Conservation (phyloP, 1,140 invertebrate genomes). For the Mycetomoellerius zeteki region DNA sequence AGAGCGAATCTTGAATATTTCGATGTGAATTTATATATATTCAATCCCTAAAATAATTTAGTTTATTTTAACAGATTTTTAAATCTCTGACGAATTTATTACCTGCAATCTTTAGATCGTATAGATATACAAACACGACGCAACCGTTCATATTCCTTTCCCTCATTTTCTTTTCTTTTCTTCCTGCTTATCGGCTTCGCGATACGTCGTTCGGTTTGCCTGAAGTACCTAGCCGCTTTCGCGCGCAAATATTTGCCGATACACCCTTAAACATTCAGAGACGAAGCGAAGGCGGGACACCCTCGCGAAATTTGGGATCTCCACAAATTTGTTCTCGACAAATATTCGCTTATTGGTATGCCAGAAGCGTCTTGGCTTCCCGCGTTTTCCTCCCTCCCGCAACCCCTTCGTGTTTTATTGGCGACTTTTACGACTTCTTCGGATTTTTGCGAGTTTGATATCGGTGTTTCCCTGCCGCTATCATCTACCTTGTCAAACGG, state of each 20-base stretch:
- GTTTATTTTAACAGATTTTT: neutral
- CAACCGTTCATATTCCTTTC: neutral
- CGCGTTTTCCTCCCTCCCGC: neutral
- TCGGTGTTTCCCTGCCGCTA: constrained; percentile 33
- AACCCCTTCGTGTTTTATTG: constrained; percentile 42
- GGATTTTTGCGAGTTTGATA: constrained; percentile 30
- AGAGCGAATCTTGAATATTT: no score
- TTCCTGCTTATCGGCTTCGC: constrained; percentile 25
- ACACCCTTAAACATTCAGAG: constrained; percentile 59
- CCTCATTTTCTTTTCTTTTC: neutral
- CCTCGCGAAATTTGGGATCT: constrained; percentile 68
- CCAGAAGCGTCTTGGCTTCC: constrained; percentile 33
- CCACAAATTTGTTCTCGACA: constrained; percentile 72
- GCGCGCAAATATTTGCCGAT: constrained; percentile 73
- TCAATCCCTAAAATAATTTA: no score
- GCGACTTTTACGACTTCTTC: constrained; percentile 58
- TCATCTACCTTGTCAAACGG: constrained; percentile 29
- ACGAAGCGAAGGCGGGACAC: constrained; percentile 24
- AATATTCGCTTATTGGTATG: constrained; percentile 72
- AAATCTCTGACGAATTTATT: constrained; percentile 43
- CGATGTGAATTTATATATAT: no score
- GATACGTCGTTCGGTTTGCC: constrained; percentile 40
- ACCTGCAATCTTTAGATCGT: neutral
- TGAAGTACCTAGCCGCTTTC: constrained; percentile 60
- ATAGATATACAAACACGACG: neutral